phyloP scores from a whole-genome alignment of 2,797 vertebrate genomes.

The Eleutherodactylus coqui region DNA sequence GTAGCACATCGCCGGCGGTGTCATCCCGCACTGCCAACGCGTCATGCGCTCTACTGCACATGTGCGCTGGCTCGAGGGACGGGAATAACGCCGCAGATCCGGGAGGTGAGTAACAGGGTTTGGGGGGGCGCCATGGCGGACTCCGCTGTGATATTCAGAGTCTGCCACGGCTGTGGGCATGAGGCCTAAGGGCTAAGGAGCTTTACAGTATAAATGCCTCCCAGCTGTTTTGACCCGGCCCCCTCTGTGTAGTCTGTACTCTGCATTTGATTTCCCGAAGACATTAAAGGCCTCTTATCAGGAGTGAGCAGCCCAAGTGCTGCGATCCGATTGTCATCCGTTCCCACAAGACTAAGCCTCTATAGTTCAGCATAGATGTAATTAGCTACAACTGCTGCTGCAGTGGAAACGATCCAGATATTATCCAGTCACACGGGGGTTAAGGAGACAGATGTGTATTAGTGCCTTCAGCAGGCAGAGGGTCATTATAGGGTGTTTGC shows the following conservation, averaged over 20 bases:
- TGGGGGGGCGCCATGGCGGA: too few relatives aligned
- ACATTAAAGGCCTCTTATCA: background rate
- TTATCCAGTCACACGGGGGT: background rate
- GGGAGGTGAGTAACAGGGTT: too few relatives aligned
- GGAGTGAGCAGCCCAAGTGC: background rate
- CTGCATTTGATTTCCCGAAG: background rate
- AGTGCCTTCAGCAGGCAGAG: background rate
- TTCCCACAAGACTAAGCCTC: background rate
- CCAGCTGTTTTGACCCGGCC: background rate
- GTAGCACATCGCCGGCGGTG: too few relatives aligned
- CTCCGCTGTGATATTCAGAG: too few relatives aligned
- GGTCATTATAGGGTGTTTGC: background rate
- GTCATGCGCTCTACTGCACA: too few relatives aligned
- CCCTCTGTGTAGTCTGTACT: background rate
- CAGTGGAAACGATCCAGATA: background rate
- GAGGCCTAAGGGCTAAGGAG: too few relatives aligned
- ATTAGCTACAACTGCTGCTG: background rate
- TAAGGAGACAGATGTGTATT: slow-evolving; percentile 9
- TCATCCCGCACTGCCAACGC: too few relatives aligned
- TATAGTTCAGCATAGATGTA: background rate
- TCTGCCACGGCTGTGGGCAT: too few relatives aligned
- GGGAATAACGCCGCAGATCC: too few relatives aligned
- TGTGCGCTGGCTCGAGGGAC: too few relatives aligned
- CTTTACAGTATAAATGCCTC: background rate
- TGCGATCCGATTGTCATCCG: background rate